Evolutionary conservation across 2,888 invertebrate species (phyloP), one percentile per base, ranked within the genome.

Genomic region (Bhutanitis thaidina): DNA sequence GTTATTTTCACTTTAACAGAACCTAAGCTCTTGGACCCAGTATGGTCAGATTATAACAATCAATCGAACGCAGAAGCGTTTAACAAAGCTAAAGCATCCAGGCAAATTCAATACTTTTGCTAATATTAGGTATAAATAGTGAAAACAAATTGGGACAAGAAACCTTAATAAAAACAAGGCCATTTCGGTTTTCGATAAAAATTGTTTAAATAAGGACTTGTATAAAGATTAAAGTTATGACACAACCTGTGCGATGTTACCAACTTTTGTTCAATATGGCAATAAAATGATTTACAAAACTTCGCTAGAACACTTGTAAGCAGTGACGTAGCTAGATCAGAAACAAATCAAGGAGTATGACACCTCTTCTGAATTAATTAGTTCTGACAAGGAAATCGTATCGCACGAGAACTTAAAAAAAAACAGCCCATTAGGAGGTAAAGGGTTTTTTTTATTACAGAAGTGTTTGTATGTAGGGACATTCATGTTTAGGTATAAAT

Each of bases 361-460:
- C 16, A 32, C 9, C 15, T 14, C 32, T n/a, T 43, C 16, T 32
- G 43, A 43, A 16, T n/a, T 16, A 7, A 9, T 32, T 7, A 34
- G 32, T 32, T n/a, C 32, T 29, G 14, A 34, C 8, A 29, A 29
- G 10, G 29, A 27, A 3, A 12, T 12, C 9, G 13, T 14, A 7
- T 8, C 13, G 1, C n/a, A 7, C 8, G 36, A 43, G 13, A 20
- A 13, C 3, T 40, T 12, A 27, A 13, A 12, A 2, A 1, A 8
- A 13, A 27, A 29, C 30, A 13, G 7, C 7, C 9, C 1, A 16
- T 29, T 3, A 37, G 43, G 13, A 35, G 29, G 9, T 16, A 15
- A 20, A 20, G 20, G 30, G n/a, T n/a, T n/a, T n/a, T n/a, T n/a
- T n/a, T n/a, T 61, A 69, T 0, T 65, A 63, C 10, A 61, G 43